Conservation (phyloP, 2,797 vertebrate species). For the Acanthurus leucopareius region DNA sequence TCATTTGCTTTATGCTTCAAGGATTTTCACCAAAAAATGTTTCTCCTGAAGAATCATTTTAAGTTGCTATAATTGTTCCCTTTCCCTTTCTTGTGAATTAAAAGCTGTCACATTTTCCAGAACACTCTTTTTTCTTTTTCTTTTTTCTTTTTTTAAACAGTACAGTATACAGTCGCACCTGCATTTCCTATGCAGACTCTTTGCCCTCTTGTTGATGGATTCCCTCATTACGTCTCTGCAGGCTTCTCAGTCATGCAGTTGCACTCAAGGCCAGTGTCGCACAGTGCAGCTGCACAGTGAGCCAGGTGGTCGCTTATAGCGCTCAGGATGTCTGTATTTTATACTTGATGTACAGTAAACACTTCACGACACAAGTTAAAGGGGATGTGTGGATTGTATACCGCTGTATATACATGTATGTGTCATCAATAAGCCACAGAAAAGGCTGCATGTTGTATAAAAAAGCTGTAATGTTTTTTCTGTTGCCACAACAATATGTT, state of each 20-base stretch:
- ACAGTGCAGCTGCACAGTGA: constrained; percentile 70
- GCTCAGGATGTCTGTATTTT: constrained; percentile 46
- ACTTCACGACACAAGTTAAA: constrained; percentile 25
- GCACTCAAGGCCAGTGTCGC: constrained; percentile 52
- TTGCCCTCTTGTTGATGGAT: constrained; percentile 74
- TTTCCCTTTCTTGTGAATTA: constrained; percentile 20
- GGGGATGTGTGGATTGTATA: constrained; percentile 28
- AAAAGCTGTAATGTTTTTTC: constrained; percentile 5
- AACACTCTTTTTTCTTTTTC: neutral
- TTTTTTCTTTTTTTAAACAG: neutral
- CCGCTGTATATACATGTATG: constrained; percentile 13
- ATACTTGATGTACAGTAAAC: constrained; percentile 49
- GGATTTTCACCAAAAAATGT: constrained; percentile 34
- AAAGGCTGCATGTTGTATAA: neutral
- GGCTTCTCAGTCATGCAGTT: constrained; percentile 63
- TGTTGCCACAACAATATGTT: constrained; percentile 10
- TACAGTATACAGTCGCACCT: constrained; percentile 62
- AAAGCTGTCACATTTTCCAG: constrained; percentile 34
- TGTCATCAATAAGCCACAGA: constrained; percentile 4
- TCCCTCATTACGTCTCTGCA: constrained; percentile 71
- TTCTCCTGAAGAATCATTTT: constrained; percentile 41
- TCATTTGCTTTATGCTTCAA: constrained; percentile 45
- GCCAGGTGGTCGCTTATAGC: constrained; percentile 57
- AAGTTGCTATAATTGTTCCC: constrained; percentile 45
- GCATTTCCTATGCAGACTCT: constrained; percentile 59